Conservation (phyloP, 2,113 vertebrate species). For the Engraulis encrasicolus region DNA sequence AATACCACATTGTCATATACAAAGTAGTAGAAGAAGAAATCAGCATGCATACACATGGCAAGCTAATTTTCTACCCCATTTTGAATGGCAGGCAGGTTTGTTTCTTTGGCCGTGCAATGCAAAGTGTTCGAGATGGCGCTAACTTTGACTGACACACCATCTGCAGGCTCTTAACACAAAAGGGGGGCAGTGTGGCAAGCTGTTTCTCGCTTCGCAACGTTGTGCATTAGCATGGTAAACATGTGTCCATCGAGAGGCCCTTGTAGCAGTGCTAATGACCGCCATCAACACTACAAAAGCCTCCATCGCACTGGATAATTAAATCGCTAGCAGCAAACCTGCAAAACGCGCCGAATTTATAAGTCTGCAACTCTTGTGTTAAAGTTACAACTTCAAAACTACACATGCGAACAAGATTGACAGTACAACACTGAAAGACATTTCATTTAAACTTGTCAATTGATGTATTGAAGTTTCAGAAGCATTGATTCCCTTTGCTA, state of each 20-base stretch:
- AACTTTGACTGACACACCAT: slow-evolving; percentile 36
- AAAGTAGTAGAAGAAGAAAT: too few relatives aligned
- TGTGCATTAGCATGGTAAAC: slow-evolving; percentile 35
- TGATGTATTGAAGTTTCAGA: not conserved
- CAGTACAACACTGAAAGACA: not conserved
- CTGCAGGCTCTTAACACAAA: slow-evolving; percentile 31
- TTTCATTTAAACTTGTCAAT: not conserved
- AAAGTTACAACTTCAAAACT: not conserved
- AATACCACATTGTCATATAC: slow-evolving; percentile 34
- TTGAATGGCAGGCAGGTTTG: slow-evolving; percentile 26
- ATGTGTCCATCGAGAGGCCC: slow-evolving; percentile 26
- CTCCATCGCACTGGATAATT: slow-evolving; percentile 45
- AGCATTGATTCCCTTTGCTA: not conserved
- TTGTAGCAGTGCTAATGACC: slow-evolving; percentile 35
- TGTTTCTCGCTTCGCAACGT: slow-evolving; percentile 40
- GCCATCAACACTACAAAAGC: slow-evolving; percentile 40
- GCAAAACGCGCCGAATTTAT: not conserved
- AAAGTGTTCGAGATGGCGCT: slow-evolving; percentile 15
- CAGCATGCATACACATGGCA: not conserved
- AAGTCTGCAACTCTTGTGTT: not conserved
- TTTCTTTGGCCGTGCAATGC: slow-evolving; percentile 20
- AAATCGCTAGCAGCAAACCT: slow-evolving; percentile 29
- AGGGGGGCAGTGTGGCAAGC: slow-evolving; percentile 24
- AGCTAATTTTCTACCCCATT: not conserved
- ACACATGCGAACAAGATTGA: not conserved